Conservation (phyloP, 2,797 vertebrate species). For the Malurus splendens region DNA sequence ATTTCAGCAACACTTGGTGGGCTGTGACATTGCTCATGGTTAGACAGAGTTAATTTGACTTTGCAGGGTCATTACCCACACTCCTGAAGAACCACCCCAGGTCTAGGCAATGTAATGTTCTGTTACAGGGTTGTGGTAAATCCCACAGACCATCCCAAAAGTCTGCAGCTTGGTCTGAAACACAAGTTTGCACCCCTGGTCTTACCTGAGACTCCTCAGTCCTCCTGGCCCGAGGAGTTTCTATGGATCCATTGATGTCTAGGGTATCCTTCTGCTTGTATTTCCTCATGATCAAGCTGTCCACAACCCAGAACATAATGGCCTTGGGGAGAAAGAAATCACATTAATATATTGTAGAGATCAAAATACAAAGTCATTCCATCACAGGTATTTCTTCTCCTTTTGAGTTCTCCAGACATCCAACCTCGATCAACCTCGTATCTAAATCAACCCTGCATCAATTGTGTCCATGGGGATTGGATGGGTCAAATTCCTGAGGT, state of each 20-base stretch:
- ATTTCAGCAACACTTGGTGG: neutral
- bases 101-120: fast-evolving
- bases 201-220: constrained; percentile 76
- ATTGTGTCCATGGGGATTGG: fast-evolving
- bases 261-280: constrained; percentile 68
- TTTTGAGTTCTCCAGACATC: neutral
- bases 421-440: neutral
- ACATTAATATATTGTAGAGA: neutral
- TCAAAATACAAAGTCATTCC: neutral
- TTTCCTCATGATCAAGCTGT: constrained; percentile 83
- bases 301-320: constrained; percentile 84
- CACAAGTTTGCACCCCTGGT: neutral
- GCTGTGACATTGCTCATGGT: neutral
- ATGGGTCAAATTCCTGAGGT: neutral
- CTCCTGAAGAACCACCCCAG: neutral
- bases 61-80: neutral
- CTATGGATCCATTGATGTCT: constrained; percentile 41
- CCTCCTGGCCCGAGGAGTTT: constrained; percentile 30
- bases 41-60: neutral
- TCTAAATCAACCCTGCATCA: neutral
- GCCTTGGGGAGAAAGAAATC: constrained; percentile 54
- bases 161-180: neutral
- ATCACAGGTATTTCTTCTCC: neutral
- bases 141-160: neutral
- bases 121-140: neutral